Base-by-base conservation (phyloP, 2,113 vertebrate species). In the Platysternon megacephalum region DNA sequence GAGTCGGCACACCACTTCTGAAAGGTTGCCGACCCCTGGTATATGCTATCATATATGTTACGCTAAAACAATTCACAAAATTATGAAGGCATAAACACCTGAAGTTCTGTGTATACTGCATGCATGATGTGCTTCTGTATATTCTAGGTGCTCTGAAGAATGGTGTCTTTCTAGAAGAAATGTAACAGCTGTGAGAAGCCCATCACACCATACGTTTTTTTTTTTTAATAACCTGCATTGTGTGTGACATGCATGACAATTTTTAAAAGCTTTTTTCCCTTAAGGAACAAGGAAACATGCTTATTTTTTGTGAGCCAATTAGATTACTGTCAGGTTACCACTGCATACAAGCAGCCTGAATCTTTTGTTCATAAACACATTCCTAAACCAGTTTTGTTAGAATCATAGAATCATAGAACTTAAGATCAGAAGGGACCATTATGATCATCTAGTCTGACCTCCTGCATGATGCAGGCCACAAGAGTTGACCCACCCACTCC, bases 31-130 rank as follows among this genome's bases (percentile, higher is more conserved):
- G n/a, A n/a, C n/a, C n/a, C n/a, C n/a, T n/a, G n/a, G 46, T 9
- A 0, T 13, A 13, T 19, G 74, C 2, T 84, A 11, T 65, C 29
- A 65, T n/a, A 58, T 29, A 35, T 16, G 35, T 65, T 35, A 2
- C 11, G 24, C 4, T 19, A 89, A 94, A 91, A 13, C 79, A 78
- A 10, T 39, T 11, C 12, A 19, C 28, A 0, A 1, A 65, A 44
- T 80, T 87, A 51, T 89, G 46, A 95, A 51, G 3, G 3, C 2
- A 74, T 4, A 72, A 48, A 49, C 12, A 16, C 10, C 12, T 39
- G 12, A 0, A 0, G n/a, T 76, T 8, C 89, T 65, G 12, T 14
- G 0, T 2, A 1, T 28, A 48, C 29, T 88, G 79, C 53, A 56
- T 68, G 81, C 48, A 29, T 19, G 9, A n/a, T 42, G 8, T 0